Evolutionary conservation across 2,113 vertebrate genomes (phyloP).

Genomic region (Loxodonta africana): DNA sequence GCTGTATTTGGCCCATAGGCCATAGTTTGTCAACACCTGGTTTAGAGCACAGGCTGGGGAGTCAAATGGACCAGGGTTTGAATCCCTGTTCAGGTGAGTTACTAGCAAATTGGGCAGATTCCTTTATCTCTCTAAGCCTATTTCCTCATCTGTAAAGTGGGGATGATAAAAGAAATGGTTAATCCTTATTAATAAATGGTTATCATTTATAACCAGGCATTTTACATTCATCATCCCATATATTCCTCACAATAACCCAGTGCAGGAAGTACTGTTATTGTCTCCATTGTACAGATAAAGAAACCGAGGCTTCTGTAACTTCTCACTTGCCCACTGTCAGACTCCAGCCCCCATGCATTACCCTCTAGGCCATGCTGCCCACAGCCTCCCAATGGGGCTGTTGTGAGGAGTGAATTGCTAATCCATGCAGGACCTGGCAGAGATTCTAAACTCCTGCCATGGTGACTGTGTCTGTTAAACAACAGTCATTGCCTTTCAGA

Average conservation of each 20-base stretch:
- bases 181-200: background rate
- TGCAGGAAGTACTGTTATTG: background rate
- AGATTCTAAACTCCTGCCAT: background rate
- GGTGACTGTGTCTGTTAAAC: background rate
- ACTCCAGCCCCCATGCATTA: background rate
- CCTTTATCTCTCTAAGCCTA: background rate
- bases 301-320: background rate
- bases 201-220: background rate
- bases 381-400: background rate
- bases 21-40: background rate
- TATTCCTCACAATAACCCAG: background rate
- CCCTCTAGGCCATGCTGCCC: background rate
- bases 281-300: background rate
- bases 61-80: background rate
- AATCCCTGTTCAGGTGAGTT: background rate
- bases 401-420: background rate
- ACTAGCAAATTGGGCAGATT: background rate
- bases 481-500: constrained; percentile 70
- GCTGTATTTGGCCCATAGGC: no score
- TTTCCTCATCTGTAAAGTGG: background rate
- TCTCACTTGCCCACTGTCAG: background rate
- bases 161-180: background rate
- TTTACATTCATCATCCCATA: background rate
- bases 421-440: background rate
- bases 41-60: background rate